These are phyloP conservation scores for Steinernema feltiae DNA, from an alignment of 1,140 invertebrate species.

Conservation along the genomic window DNA sequence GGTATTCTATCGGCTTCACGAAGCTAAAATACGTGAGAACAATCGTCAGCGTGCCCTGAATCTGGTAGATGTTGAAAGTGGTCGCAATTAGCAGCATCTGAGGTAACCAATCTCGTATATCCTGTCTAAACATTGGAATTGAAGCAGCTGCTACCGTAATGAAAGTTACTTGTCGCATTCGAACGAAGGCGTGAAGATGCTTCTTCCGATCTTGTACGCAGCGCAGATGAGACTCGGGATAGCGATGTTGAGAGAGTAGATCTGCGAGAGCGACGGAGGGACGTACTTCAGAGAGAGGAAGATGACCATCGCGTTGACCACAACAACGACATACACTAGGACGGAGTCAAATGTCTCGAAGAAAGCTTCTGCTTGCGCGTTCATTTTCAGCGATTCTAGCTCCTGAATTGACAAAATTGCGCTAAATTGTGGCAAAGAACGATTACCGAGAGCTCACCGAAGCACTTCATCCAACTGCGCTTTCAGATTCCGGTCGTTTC, in stretches of 20 bases:
- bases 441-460: too few relatives aligned
- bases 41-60: background rate
- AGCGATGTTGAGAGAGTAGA: slow-evolving; percentile 5
- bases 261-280: background rate
- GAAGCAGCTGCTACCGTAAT: too few relatives aligned
- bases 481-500: too few relatives aligned
- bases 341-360: background rate
- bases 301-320: background rate
- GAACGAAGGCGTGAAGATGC: background rate
- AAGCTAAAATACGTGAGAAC: background rate
- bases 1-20: background rate
- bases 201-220: background rate
- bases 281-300: background rate
- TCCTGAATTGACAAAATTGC: background rate
- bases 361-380: background rate
- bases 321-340: background rate
- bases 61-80: slow-evolving; percentile 12
- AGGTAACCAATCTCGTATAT: background rate
- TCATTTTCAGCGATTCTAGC: background rate
- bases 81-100: background rate
- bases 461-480: background rate
- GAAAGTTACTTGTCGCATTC: background rate
- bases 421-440: background rate
- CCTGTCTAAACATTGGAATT: background rate
- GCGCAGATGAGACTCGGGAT: background rate